Evolutionary conservation across 2,797 vertebrate species (phyloP), one percentile per base, ranked within the genome.

Genomic region (Diglossa cyanea): DNA sequence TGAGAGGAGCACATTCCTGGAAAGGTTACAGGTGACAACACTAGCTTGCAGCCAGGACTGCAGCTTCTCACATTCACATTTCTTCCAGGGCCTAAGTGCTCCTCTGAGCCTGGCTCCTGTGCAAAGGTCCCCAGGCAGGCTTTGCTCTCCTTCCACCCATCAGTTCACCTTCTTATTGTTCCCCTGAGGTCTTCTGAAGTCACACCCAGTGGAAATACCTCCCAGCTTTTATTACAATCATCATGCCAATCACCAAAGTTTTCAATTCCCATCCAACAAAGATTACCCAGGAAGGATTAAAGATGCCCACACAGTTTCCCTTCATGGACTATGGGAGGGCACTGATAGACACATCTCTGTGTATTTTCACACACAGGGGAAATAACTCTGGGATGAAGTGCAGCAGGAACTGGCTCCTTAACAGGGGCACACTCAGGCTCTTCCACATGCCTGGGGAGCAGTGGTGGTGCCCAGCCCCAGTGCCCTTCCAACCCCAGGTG

Each of bases 401-500:
- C 2, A 4, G 31, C 13, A 7, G 39, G 40, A 54, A 24, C 44
- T 44, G 35, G 6, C 25, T 55, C 33, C 37, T 37, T 3, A 16
- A 35, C 24, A 35, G 47, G 57, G 35, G 20, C 17, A 11, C 3
- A 1, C 14, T 39, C 17, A 17, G 42, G 54, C 45, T 90, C 44
- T 44, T 40, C 28, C 39, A 33, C 25, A 37, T 42, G 11, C 55
- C 60, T 1, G 9, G 7, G 12, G 47, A 57, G 57, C 51, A 39
- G 47, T 1, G 12, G 18, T 4, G 18, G 54, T 79, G 47, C 35
- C 80, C 7, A 1, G 55, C 39, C 54, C 66, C 4, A 1, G 37
- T 17, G 66, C 37, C 37, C 14, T 37, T 55, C 70, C 77, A 66
- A 40, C 50, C 42, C 30, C 71, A 60, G 0, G 0, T 0, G 0